These are phyloP conservation scores for Drosophila incognita DNA, from an alignment of 2,888 invertebrate species.

Conservation along the genomic window DNA sequence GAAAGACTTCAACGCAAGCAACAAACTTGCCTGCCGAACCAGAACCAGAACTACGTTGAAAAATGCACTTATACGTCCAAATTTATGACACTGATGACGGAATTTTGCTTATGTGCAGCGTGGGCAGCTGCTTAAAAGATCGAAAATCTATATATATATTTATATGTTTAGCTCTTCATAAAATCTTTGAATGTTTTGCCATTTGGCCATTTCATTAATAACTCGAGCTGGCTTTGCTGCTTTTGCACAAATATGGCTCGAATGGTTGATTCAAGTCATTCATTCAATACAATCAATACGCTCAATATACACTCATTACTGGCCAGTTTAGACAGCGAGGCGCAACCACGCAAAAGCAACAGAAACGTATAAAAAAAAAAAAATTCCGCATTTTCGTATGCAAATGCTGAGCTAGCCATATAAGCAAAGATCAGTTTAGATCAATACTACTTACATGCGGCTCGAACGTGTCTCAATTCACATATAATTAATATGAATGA, in stretches of 20 bases:
- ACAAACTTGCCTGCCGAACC: constrained; percentile 55
- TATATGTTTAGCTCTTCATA: constrained; percentile 26
- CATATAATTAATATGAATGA: constrained; percentile 73
- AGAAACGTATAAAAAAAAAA: not conserved
- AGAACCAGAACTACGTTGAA: not conserved
- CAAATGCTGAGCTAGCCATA: constrained; percentile 60
- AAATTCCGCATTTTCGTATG: constrained; percentile 59
- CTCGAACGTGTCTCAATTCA: constrained; percentile 73
- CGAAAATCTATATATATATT: constrained; percentile 9
- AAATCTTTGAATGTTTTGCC: constrained; percentile 44
- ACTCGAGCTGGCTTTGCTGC: constrained; percentile 46
- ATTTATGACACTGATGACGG: constrained; percentile 68
- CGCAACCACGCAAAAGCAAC: constrained; percentile 58
- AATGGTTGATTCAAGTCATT: constrained; percentile 30
- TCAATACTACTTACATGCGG: constrained; percentile 39
- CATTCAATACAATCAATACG: constrained; percentile 19
- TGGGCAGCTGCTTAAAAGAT: constrained; percentile 34
- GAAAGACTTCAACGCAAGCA: constrained; percentile 77
- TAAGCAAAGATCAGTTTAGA: constrained; percentile 51
- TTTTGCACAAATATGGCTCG: constrained; percentile 68
- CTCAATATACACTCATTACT: constrained; percentile 20
- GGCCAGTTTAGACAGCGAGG: constrained; percentile 49
- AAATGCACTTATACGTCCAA: constrained; percentile 74
- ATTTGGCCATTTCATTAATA: constrained; percentile 65
- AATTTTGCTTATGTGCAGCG: constrained; percentile 36